Evolutionary conservation across 1,140 invertebrate species (phyloP), one percentile per base, ranked within the genome.

Genomic region (Drosophila elegans): DNA sequence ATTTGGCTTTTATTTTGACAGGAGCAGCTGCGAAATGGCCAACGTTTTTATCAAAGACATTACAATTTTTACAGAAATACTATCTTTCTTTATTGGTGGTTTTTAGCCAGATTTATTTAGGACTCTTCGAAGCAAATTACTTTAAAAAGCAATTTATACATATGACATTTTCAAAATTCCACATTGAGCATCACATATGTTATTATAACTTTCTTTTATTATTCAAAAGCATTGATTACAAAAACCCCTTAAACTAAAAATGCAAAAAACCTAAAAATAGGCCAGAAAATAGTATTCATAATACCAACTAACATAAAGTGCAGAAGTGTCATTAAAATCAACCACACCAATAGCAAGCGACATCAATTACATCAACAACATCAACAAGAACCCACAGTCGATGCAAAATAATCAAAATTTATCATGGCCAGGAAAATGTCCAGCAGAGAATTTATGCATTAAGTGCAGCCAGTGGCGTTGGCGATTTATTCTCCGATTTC

Each of bases 361-460:
- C 45, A 71, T 71, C 67, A 46, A 74, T 74, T 54, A 46, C 72
- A 77, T 66, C 60, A 53, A 64, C 44, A 59, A 61, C 41, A 78
- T 63, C 54, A 53, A 32, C 44, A 27, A 3, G 46, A 53, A 46
- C 32, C 44, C 42, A n/a, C 34, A 36, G 32, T 56, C 60, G 55
- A 68, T 56, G 46, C 29, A 48, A 66, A 48, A 63, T 77, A 69
- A 72, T 62, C 73, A 75, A 76, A 83, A 83, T 83, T 79, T 76
- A 88, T 82, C 69, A 78, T 73, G 64, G 61, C 72, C 69, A 39
- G 54, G 54, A 13, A 67, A 61, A 80, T 85, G 78, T 84, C 81
- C 82, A 72, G 79, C 83, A 59, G 82, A 76, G 83, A 88, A 86
- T 88, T 88, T 77, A 88, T 86, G 83, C 83, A 88, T 86, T 86